phyloP scores from a whole-genome alignment of 2,797 vertebrate genomes.

The Falco berigora region DNA sequence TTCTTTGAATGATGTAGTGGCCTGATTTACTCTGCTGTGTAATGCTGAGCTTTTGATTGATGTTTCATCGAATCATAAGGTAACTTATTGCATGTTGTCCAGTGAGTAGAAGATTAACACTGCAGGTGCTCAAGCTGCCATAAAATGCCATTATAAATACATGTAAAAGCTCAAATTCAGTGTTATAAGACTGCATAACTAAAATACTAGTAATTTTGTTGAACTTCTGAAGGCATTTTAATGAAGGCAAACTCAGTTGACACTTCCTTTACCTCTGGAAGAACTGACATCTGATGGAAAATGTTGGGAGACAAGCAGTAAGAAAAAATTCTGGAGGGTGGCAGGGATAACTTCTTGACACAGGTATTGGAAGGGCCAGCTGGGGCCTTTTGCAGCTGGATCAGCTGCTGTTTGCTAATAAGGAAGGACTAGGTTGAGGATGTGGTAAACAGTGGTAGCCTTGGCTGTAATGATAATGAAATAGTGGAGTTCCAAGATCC shows the following conservation, averaged over 20 bases:
- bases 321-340: background rate
- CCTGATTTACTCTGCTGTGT: background rate
- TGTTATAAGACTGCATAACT: background rate
- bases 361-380: background rate
- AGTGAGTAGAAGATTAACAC: background rate
- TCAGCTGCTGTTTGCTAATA: background rate
- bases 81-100: background rate
- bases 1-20: background rate
- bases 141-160: background rate
- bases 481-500: background rate
- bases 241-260: background rate
- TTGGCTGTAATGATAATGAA: background rate
- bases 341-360: background rate
- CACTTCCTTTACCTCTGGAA: background rate
- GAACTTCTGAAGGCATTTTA: background rate
- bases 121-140: background rate
- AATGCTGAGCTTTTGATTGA: background rate
- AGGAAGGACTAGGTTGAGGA: background rate
- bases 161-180: background rate
- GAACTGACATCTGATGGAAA: background rate
- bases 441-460: background rate
- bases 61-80: background rate
- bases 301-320: background rate
- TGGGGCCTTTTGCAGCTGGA: background rate
- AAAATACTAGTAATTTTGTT: background rate